Conservation (phyloP, 2,797 vertebrate species). For the Mycteria americana region DNA sequence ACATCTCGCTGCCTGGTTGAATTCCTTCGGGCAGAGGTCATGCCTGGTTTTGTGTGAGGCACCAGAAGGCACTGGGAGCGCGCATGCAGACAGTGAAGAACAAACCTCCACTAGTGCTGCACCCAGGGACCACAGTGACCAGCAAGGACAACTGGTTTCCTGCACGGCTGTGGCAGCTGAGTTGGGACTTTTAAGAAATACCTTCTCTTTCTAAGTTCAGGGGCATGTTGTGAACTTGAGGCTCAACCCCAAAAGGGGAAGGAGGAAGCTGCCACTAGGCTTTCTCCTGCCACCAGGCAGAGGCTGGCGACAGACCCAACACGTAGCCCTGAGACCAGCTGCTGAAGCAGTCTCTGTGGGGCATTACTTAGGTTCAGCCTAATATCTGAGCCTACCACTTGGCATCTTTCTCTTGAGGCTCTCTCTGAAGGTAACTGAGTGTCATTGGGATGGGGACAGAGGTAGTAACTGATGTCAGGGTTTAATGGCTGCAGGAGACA, state of each 20-base stretch:
- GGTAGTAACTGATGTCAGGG: neutral
- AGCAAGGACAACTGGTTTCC: neutral
- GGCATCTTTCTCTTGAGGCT: neutral
- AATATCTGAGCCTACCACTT: neutral
- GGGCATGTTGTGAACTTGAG: neutral
- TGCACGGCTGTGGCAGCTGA: neutral
- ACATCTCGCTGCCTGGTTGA: slow-evolving; percentile 26
- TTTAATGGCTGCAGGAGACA: neutral
- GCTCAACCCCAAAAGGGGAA: neutral
- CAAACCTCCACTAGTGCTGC: neutral
- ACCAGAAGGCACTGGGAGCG: neutral
- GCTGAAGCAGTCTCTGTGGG: neutral
- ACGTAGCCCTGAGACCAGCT: neutral
- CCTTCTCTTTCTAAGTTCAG: neutral
- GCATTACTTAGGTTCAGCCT: neutral
- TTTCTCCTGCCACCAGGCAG: neutral
- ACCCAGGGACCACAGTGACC: neutral
- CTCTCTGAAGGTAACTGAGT: neutral
- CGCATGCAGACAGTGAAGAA: accelerated
- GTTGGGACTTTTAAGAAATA: neutral
- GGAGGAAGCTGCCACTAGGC: neutral
- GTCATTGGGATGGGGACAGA: neutral
- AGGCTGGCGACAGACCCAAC: neutral
- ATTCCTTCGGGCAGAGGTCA: slow-evolving; percentile 58
- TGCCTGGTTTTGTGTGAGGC: slow-evolving; percentile 25